Percentiles rank a stretch among this genome's conserved stretches.
Conservation (phyloP, 1,140 invertebrate species). For the Drosophila dunni region DNA sequence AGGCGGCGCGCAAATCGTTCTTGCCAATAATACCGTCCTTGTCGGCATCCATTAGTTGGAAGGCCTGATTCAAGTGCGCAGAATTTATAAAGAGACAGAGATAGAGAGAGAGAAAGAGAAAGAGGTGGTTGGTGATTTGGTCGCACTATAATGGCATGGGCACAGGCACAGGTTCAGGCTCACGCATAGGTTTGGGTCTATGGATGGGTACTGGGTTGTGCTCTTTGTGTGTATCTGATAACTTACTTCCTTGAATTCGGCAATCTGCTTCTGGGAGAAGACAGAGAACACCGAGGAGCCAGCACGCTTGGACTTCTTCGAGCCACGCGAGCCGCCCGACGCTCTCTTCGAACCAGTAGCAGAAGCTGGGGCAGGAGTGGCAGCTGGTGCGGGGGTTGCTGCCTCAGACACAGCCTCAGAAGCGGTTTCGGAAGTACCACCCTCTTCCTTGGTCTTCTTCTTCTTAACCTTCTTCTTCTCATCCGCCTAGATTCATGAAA, state of each 20-base stretch:
- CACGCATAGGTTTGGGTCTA: constrained; percentile 17
- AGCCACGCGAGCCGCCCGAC: constrained; percentile 87
- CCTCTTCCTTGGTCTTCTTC: constrained; percentile 92
- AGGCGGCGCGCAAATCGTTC: constrained; percentile 97
- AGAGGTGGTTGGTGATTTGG: constrained; percentile 76
- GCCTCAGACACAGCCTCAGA: constrained; percentile 87
- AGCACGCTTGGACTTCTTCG: constrained; percentile 92
- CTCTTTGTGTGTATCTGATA: neutral
- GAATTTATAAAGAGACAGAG: constrained; percentile 81
- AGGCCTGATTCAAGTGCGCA: constrained; percentile 87
- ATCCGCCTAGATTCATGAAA: constrained; percentile 87
- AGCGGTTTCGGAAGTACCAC: constrained; percentile 87
- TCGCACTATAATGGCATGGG: constrained; percentile 48
- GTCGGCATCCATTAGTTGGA: constrained; percentile 99
- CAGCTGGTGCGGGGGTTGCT: constrained; percentile 86
- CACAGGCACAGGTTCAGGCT: constrained; percentile 1
- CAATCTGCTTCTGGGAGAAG: constrained; percentile 97
- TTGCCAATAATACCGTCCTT: constrained; percentile 99
- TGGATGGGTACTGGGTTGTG: neutral
- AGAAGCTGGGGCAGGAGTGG: constrained; percentile 86
- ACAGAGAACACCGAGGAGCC: constrained; percentile 98
- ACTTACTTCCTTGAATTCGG: constrained; percentile 97
- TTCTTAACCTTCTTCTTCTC: constrained; percentile 93
- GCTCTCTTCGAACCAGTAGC: constrained; percentile 87
- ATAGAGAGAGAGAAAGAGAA: constrained; percentile 51